Evolutionary conservation across 2,797 vertebrate species (phyloP).

Genomic region (Philypnodon macrostomus): DNA sequence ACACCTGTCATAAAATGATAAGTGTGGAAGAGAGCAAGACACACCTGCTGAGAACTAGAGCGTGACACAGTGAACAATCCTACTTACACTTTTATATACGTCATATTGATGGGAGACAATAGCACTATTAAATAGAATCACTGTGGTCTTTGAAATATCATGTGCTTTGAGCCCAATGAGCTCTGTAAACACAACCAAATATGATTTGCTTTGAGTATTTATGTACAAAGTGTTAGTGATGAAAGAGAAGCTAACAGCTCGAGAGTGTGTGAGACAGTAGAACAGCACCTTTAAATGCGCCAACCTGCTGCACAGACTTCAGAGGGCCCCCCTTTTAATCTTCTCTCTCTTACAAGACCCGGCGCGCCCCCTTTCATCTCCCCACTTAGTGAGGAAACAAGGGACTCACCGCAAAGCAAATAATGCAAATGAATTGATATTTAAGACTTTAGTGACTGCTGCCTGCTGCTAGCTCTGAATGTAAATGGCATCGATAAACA

Average conservation of each 20-base stretch:
- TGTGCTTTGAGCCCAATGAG: conserved; percentile 97
- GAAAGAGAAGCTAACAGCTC: conserved; percentile 89
- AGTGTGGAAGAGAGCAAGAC: conserved; percentile 27
- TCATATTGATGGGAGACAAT: too few relatives aligned
- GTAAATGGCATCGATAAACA: too few relatives aligned
- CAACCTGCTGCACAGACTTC: conserved; percentile 71
- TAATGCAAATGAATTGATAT: conserved; percentile 72
- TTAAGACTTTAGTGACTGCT: conserved; percentile 50
- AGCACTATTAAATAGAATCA: conserved; percentile 43
- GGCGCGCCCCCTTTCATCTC: conserved; percentile 66
- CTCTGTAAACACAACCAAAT: conserved; percentile 70
- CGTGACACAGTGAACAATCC: conserved; percentile 36
- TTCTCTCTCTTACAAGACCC: conserved; percentile 66
- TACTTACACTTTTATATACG: too few relatives aligned
- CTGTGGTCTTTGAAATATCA: conserved; percentile 89
- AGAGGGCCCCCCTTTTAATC: conserved; percentile 79
- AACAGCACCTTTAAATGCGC: conserved; percentile 71
- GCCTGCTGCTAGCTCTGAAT: conserved; percentile 21
- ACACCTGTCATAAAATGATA: conserved; percentile 74
- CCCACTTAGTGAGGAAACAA: conserved; percentile 58
- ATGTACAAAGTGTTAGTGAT: conserved; percentile 98
- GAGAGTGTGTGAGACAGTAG: conserved; percentile 80
- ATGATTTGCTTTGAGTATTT: conserved; percentile 98
- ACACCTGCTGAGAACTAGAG: conserved; percentile 51
- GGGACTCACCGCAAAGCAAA: conserved; percentile 60